Evolutionary conservation across 2,888 invertebrate species (phyloP).

Genomic region (Stegana nigrithorax): DNA sequence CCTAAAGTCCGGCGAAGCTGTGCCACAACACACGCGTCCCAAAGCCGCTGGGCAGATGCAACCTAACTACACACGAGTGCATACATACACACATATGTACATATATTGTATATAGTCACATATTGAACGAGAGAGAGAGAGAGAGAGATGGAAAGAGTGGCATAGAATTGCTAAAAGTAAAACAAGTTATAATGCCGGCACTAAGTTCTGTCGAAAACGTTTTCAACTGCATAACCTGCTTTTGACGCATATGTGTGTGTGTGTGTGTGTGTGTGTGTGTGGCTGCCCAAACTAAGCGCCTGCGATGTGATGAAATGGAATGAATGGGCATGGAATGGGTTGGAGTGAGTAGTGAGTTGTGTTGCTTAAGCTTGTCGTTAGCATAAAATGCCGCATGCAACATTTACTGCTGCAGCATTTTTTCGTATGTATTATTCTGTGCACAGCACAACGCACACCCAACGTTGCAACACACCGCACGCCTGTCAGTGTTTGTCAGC

Average conservation of each 20-base stretch:
- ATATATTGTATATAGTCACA: not conserved
- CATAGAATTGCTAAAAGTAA: conserved; percentile 37
- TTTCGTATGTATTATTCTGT: no score
- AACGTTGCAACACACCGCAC: not conserved
- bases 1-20: no score
- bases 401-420: conserved; percentile 43
- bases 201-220: conserved; percentile 56
- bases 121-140: no score
- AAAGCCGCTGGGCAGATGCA: no score
- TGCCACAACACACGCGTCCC: no score
- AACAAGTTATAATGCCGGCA: conserved; percentile 38
- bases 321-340: conserved; percentile 34
- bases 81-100: not conserved
- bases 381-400: conserved; percentile 57
- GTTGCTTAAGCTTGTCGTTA: conserved; percentile 38
- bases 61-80: not conserved
- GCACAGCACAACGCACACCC: no score
- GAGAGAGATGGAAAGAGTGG: conserved; percentile 8
- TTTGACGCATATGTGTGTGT: no score
- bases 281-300: no score
- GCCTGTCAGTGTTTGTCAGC: conserved; percentile 56
- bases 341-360: conserved; percentile 7
- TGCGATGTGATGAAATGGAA: no score
- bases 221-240: conserved; percentile 50
- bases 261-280: no score